Percentiles rank a stretch among this genome's conserved stretches.
Conservation (phyloP, 2,113 vertebrate species). For the Pycnonotus jocosus region DNA sequence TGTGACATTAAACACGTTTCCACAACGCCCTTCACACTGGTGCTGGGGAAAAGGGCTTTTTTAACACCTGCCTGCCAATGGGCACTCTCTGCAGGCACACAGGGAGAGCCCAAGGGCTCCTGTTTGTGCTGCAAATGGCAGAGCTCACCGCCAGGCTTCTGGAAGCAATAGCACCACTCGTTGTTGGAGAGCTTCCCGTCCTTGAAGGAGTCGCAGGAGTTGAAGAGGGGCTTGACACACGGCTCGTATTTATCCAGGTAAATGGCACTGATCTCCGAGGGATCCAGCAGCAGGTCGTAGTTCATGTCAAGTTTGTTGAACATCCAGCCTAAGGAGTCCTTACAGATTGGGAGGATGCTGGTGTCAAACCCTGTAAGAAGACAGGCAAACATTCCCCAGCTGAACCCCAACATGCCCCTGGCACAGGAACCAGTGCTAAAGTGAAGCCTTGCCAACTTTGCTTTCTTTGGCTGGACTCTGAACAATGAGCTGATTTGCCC, state of each 20-base stretch:
- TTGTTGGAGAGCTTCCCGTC: conserved; percentile 89
- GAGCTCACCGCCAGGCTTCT: conserved; percentile 80
- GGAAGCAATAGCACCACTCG: conserved; percentile 87
- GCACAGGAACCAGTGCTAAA: neutral
- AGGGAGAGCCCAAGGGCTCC: neutral
- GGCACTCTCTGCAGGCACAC: neutral
- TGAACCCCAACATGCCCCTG: neutral
- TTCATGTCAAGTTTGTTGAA: conserved; percentile 99
- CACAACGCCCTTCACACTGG: neutral
- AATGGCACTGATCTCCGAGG: conserved; percentile 92
- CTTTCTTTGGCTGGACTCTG: neutral
- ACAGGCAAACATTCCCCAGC: neutral
- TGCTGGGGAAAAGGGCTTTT: neutral
- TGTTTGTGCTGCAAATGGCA: accelerated
- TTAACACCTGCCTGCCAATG: neutral
- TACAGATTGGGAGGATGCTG: conserved; percentile 96
- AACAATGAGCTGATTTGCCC: neutral
- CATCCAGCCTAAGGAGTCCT: conserved; percentile 98
- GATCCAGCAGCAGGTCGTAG: conserved; percentile 94
- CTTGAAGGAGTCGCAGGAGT: conserved; percentile 85
- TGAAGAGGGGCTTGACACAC: conserved; percentile 87
- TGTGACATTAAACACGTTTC: neutral
- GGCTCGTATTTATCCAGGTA: conserved; percentile 94
- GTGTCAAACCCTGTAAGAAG: conserved; percentile 85
- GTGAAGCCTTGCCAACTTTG: neutral